Conservation (phyloP, 2,113 vertebrate species). For the Rhabdornis inornatus region DNA sequence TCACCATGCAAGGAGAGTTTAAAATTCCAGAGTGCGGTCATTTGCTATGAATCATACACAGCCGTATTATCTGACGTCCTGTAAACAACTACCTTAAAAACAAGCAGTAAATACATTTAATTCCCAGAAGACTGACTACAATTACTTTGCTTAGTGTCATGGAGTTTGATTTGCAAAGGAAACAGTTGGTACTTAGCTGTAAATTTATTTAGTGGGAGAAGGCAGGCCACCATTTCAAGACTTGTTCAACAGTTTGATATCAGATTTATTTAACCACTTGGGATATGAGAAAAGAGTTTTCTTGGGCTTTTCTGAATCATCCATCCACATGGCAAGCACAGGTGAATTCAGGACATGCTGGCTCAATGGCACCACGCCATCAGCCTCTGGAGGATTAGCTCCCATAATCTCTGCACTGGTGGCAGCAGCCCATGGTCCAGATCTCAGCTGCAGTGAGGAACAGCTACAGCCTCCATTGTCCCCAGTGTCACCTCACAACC, state of each 20-base stretch:
- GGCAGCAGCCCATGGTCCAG: fast-evolving
- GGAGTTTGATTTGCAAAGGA: slow-evolving; percentile 7
- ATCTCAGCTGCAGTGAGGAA: fast-evolving
- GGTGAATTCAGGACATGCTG: fast-evolving
- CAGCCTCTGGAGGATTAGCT: neutral
- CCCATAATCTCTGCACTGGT: neutral
- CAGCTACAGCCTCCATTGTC: fast-evolving
- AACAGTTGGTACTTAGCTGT: neutral
- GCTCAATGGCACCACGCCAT: neutral
- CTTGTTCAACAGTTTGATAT: neutral
- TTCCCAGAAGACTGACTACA: slow-evolving; percentile 12
- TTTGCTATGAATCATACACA: slow-evolving; percentile 31
- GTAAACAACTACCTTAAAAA: slow-evolving; percentile 47
- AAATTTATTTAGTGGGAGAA: neutral
- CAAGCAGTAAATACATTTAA: slow-evolving; percentile 32
- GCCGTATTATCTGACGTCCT: neutral
- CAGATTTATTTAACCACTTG: neutral
- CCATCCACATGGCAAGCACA: neutral
- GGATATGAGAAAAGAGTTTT: neutral
- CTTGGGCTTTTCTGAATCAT: neutral
- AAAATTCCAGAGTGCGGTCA: neutral
- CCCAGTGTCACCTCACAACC: neutral
- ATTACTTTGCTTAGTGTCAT: slow-evolving; percentile 4
- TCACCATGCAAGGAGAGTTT: neutral
- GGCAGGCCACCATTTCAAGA: neutral